Percentiles rank a stretch among this genome's conserved stretches.
Evolutionary conservation across 64 coral and sea anemone genomes (phyloP).

Genomic region (Platygyra sinensis): DNA sequence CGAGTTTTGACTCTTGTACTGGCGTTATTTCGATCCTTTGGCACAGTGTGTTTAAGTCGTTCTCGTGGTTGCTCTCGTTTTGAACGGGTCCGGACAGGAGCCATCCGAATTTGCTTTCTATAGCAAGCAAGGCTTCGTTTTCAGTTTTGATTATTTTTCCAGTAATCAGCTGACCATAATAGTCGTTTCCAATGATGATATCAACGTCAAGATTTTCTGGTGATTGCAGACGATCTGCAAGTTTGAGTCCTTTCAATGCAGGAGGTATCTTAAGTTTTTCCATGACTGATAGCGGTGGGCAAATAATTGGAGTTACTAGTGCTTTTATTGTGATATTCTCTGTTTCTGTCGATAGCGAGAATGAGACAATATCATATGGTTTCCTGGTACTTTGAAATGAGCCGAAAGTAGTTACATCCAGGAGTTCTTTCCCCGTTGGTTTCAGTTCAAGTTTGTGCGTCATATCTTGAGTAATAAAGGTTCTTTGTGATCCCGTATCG

Average conservation of each 20-base stretch:
- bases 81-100: constrained; percentile 14
- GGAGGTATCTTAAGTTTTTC: not conserved
- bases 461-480: too few relatives aligned
- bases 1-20: constrained; percentile 33
- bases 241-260: not conserved
- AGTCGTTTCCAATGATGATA: too few relatives aligned
- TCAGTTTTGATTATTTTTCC: too few relatives aligned
- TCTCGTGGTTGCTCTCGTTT: constrained; percentile 2
- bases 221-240: too few relatives aligned
- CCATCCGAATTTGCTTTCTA: constrained; percentile 62
- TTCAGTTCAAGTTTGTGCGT: constrained; percentile 12
- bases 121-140: constrained; percentile 50
- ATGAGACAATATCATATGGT: constrained; percentile 34
- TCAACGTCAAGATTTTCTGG: too few relatives aligned
- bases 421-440: constrained; percentile 41
- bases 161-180: too few relatives aligned
- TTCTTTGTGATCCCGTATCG: too few relatives aligned
- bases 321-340: constrained; percentile 53
- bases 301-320: not conserved
- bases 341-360: constrained; percentile 10
- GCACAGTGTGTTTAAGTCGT: constrained; percentile 32
- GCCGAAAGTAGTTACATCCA: constrained; percentile 55
- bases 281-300: not conserved
- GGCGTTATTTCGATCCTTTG: constrained; percentile 20
- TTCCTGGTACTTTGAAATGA: not conserved